Base-by-base conservation (phyloP, 2,888 invertebrate species). In the Pseudococcus viburni region DNA sequence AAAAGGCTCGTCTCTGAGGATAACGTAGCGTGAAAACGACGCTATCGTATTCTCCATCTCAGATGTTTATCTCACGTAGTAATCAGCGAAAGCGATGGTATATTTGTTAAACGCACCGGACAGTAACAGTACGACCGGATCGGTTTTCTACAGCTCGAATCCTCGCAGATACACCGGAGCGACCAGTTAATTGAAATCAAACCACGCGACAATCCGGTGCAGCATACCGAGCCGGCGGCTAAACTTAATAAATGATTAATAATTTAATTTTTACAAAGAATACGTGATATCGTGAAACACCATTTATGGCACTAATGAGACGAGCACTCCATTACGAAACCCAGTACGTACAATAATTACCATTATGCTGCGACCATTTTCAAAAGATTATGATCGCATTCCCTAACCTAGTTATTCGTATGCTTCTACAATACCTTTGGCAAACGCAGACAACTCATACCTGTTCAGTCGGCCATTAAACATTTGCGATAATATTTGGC, bases 261-360 rank as follows among this genome's bases (percentile, higher is more conserved):
- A 73, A 73, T 73, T 73, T 73, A 73, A 73, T 73, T 73, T 73
- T 73, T 73, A 73, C 73, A 73, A 26, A 73, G 59, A 73, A 73
- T 26, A 73, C 73, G 73, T 73, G 73, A 73, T 73, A 73, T 73
- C 73, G 73, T 73, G 73, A 73, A 73, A 73, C 73, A 39, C 73
- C 73, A 73, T 73, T 73, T 73, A 73, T 73, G 73, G 73, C 39
- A 73, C 73, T 73, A 73, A 73, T 73, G 73, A 73, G 73, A 73
- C 73, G 73, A 73, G 73, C 73, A 73, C 39, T 12, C 5, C 39
- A 39, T 73, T 73, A 73, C 73, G 73, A 73, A 73, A 73, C 6
- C 26, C 15, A 59, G 26, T 26, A 26, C 17, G 73, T 26, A 33
- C 33, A 73, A 73, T 73, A 73, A 73, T 73, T 73, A 39, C 73